Evolutionary conservation across 2,888 invertebrate species (phyloP).

Genomic region (Zhuqinia jingwanae): DNA sequence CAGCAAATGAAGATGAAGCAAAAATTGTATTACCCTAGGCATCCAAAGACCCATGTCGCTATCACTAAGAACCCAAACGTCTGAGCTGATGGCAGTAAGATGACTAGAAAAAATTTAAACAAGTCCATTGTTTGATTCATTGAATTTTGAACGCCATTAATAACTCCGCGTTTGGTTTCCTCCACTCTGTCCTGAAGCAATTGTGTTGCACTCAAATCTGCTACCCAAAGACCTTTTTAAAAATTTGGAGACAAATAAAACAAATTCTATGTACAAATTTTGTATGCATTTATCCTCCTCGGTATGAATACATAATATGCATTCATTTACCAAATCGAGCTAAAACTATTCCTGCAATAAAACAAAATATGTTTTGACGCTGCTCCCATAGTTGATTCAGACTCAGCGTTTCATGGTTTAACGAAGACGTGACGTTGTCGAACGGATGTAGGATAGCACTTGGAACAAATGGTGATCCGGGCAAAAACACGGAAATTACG

Average conservation of each 20-base stretch:
- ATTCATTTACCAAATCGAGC: constrained; percentile 79
- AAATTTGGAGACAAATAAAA: not conserved
- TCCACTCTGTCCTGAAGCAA: constrained; percentile 82
- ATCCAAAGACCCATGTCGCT: constrained; percentile 80
- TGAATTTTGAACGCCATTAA: constrained; percentile 83
- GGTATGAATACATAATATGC: too few relatives aligned
- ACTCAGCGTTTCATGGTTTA: constrained; percentile 18
- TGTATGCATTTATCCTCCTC: not conserved
- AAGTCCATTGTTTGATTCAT: constrained; percentile 82
- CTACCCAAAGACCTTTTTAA: constrained; percentile 82
- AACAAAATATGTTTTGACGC: constrained; percentile 79
- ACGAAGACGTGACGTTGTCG: not conserved
- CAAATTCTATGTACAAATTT: not conserved
- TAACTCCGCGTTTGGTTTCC: constrained; percentile 82
- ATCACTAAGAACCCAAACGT: constrained; percentile 82
- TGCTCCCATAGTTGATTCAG: constrained; percentile 70
- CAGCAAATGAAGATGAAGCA: too few relatives aligned
- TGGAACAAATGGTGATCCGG: constrained; percentile 82
- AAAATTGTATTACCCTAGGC: constrained; percentile 38
- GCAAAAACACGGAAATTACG: constrained; percentile 81
- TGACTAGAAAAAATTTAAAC: constrained; percentile 82
- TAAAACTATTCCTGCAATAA: constrained; percentile 80
- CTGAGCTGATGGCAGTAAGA: constrained; percentile 81
- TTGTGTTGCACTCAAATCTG: constrained; percentile 83
- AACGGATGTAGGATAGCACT: constrained; percentile 59